Evolutionary conservation across 2,797 vertebrate genomes (phyloP).

Genomic region (Anguilla megastoma): DNA sequence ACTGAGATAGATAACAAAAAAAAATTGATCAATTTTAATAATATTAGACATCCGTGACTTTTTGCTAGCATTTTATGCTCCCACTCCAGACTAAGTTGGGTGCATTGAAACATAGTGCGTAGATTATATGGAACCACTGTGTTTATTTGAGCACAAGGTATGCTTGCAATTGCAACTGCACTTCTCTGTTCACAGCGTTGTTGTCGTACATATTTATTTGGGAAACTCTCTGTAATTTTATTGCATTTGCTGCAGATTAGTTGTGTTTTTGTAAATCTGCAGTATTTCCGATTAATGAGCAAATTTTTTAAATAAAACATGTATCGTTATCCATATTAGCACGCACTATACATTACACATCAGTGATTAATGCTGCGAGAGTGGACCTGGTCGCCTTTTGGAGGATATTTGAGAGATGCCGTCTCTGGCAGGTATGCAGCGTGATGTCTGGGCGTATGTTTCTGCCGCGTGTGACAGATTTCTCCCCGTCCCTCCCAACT

Average conservation of each 20-base stretch:
- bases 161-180: neutral
- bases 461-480: constrained; percentile 34
- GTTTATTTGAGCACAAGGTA: neutral
- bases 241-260: neutral
- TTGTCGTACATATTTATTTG: neutral
- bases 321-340: neutral
- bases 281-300: neutral
- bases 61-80: neutral
- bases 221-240: neutral
- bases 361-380: neutral
- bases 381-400: neutral
- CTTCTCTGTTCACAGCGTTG: neutral
- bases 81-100: constrained; percentile 4
- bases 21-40: constrained; percentile 32
- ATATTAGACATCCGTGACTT: constrained; percentile 16
- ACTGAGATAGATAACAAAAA: constrained; percentile 27
- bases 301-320: neutral
- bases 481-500: constrained; percentile 32
- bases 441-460: constrained; percentile 12
- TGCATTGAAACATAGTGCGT: constrained; percentile 12
- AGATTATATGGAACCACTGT: neutral
- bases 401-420: constrained; percentile 5
- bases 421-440: neutral
- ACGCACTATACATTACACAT: neutral
- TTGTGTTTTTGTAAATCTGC: neutral